Conservation (phyloP, 2,113 vertebrate species). For the Brienomyrus brachyistius region DNA sequence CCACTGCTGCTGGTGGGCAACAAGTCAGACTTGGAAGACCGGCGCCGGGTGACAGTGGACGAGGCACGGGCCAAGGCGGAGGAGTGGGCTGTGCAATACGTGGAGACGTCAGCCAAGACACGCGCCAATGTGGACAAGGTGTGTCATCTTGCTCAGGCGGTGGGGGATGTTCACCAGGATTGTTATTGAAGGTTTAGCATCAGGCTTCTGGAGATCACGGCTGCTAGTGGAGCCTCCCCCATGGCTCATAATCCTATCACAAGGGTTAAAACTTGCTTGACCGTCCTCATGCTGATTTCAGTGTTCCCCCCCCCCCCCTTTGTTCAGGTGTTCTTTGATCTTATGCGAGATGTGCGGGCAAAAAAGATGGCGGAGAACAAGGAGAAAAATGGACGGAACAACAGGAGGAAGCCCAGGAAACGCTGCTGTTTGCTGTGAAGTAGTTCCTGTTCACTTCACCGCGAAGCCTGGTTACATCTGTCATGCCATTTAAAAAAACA, state of each 20-base stretch:
- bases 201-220: neutral
- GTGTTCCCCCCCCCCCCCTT: neutral
- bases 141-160: neutral
- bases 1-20: conserved; percentile 90
- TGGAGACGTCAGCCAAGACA: conserved; percentile 95
- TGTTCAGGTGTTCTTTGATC: conserved; percentile 74
- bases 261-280: neutral
- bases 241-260: neutral
- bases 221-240: neutral
- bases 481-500: neutral
- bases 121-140: conserved; percentile 98
- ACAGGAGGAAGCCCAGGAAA: conserved; percentile 90
- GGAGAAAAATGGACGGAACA: conserved; percentile 94
- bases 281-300: neutral
- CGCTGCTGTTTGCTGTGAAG: conserved; percentile 91
- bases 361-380: conserved; percentile 98
- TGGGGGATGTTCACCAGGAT: neutral
- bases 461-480: neutral
- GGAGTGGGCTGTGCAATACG: conserved; percentile 88
- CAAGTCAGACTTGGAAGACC: conserved; percentile 90
- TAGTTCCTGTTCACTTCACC: neutral
- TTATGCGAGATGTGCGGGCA: conserved; percentile 92
- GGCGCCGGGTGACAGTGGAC: conserved; percentile 78
- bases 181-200: neutral
- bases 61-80: conserved; percentile 72